phyloP scores from a whole-genome alignment of 2,797 vertebrate genomes.

The Phoeniculus purpureus region DNA sequence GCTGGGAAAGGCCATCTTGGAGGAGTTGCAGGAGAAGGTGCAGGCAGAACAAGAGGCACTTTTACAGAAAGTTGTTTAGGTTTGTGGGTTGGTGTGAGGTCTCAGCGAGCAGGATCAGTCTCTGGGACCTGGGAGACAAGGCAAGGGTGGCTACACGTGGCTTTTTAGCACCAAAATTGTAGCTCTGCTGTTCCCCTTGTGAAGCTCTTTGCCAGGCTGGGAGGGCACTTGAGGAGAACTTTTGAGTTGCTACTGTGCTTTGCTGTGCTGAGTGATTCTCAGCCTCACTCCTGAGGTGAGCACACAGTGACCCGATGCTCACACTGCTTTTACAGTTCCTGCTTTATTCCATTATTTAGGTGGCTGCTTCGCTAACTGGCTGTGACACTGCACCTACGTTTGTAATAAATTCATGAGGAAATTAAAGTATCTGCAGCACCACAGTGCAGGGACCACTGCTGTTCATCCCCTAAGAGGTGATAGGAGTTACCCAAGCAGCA shows the following conservation, averaged over 20 bases:
- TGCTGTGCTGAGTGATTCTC: not conserved
- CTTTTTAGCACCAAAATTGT: not conserved
- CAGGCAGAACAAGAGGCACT: not conserved
- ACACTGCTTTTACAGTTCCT: not conserved
- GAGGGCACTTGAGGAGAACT: not conserved
- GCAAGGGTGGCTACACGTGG: not conserved
- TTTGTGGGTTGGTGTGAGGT: not conserved
- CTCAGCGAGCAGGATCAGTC: not conserved
- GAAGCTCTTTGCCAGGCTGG: not conserved
- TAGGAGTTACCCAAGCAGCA: not conserved
- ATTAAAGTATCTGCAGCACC: not conserved
- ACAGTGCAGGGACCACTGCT: not conserved
- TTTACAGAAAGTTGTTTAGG: slow-evolving; percentile 27
- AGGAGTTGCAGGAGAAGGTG: not conserved
- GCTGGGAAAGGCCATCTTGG: not conserved
- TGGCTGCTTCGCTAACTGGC: not conserved
- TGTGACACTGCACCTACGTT: not conserved
- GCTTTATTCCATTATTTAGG: not conserved
- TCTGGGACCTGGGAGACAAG: not conserved
- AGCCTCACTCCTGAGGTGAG: not conserved
- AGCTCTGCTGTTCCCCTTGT: not conserved
- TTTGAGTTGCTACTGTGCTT: not conserved
- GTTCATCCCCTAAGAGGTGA: not conserved
- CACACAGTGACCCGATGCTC: not conserved
- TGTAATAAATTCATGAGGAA: not conserved